Evolutionary conservation across 1,140 invertebrate genomes (phyloP), one percentile per base, ranked within the genome.

Genomic region (Drosophila navojoa): DNA sequence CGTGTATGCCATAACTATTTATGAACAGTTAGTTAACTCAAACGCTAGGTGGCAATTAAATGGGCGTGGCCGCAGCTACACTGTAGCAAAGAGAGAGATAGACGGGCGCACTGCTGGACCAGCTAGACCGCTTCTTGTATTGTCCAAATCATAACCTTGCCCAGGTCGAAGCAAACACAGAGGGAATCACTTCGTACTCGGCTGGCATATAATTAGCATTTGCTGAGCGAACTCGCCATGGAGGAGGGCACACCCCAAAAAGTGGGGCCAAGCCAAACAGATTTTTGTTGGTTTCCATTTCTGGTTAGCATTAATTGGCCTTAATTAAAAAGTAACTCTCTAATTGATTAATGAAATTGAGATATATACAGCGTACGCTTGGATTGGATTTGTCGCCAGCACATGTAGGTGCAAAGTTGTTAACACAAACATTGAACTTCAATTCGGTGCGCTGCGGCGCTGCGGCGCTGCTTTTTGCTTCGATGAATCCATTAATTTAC

Each of bases 1-100:
- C 76, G 82, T 89, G 84, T 86, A 86, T 89, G 85, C 84, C 85
- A 89, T 89, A 90, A 89, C 84, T 89, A 89, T 89, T 89, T 89
- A 89, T 89, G 84, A 89, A 89, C 84, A 89, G 84, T 89, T 89
- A 89, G 85, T 89, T 89, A 89, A 84, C 84, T 89, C 81, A 89
- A 89, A 87, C 84, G 84, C 74, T 79, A 89, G 84, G 79, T 89
- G 79, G 84, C 84, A 89, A 89, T 89, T 89, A 89, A 89, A 90
- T 68, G 84, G 84, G 84, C 84, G 84, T 76, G 84, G 77, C 66
- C 59, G 71, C 22, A 61, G 38, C 44, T 22, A 58, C 16, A 71
- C 60, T 19, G 16, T 19, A 47, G 15, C 42, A 44, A 32, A 38
- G 63, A 53, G 63, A 53, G n/a, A 45, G 44, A 55, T 13, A 27